A percentile compares a stretch with the other conserved stretches of the same genome.
Evolutionary conservation across 2,113 vertebrate species (phyloP).

Genomic region (Cettia cetti): DNA sequence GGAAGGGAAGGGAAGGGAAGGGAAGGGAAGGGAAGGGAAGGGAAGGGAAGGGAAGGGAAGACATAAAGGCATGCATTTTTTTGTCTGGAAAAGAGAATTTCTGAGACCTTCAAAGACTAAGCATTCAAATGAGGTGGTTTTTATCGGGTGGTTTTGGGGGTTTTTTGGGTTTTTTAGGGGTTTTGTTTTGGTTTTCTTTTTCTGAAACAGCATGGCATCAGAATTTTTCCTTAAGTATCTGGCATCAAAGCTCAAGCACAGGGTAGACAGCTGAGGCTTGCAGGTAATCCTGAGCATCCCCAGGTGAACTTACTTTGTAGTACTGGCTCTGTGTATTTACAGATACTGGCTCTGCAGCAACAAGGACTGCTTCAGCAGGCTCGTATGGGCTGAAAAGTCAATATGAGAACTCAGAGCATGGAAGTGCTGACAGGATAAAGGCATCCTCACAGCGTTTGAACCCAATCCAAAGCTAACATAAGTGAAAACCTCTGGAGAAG

Average conservation of each 20-base stretch:
- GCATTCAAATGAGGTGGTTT: background rate
- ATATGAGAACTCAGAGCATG: background rate
- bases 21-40: too few species aligned
- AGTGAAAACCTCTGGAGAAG: slow-evolving; percentile 46
- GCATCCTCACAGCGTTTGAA: background rate
- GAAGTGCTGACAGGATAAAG: slow-evolving; percentile 57
- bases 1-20: too few species aligned
- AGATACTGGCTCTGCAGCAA: background rate
- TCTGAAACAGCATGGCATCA: background rate
- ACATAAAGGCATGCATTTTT: background rate
- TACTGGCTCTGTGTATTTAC: background rate
- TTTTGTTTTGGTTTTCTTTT: too few species aligned
- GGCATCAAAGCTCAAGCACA: background rate
- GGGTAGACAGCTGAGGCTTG: background rate
- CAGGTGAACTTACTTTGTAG: background rate
- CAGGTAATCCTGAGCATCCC: background rate
- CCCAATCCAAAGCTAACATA: slow-evolving; percentile 36
- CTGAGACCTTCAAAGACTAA: background rate
- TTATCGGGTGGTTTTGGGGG: too few species aligned
- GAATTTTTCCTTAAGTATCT: background rate
- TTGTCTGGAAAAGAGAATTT: background rate
- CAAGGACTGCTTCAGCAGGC: background rate
- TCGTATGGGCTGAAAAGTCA: background rate
- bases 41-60: too few species aligned
- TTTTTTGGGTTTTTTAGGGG: too few species aligned